phyloP scores from a whole-genome alignment of 2,797 vertebrate species.

The Philypnodon macrostomus region DNA sequence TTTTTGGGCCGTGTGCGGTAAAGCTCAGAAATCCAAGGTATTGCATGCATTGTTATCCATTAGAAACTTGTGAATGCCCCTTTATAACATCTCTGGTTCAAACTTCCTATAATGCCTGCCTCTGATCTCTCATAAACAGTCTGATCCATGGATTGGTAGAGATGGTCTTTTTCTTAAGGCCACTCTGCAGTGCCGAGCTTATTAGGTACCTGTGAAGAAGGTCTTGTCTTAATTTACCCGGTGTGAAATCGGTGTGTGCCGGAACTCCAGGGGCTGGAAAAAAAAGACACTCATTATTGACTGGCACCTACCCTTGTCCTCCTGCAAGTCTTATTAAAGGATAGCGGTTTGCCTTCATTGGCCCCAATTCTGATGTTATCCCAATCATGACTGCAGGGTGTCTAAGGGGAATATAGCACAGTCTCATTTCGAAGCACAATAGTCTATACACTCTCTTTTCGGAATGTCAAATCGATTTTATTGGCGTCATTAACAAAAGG shows the following conservation, averaged over 20 bases:
- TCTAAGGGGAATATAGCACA: not conserved
- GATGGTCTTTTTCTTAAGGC: constrained; percentile 16
- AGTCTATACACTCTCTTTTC: not conserved
- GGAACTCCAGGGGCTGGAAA: constrained; percentile 7
- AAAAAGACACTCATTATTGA: constrained; percentile 20
- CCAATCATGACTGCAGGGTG: not conserved
- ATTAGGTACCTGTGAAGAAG: constrained; percentile 11
- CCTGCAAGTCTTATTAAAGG: constrained; percentile 5
- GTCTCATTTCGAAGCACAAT: not conserved
- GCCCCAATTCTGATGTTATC: constrained; percentile 1
- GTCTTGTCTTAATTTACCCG: constrained; percentile 20
- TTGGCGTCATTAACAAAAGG: not conserved
- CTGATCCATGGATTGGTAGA: constrained; percentile 3
- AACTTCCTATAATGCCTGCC: not conserved
- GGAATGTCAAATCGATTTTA: constrained; percentile 3
- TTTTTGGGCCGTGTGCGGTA: not conserved
- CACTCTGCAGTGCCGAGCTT: constrained; percentile 5
- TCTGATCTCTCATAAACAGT: constrained; percentile 1
- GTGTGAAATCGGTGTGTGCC: constrained; percentile 1
- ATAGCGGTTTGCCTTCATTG: not conserved
- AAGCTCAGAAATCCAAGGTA: not conserved
- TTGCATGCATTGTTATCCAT: not conserved
- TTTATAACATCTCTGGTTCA: not conserved
- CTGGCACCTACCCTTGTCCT: constrained; percentile 7
- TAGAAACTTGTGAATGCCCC: not conserved